Percentiles rank a stretch among this genome's conserved stretches.
Evolutionary conservation across 1,140 invertebrate species (phyloP).

Genomic region (Marisa cornuarietis): DNA sequence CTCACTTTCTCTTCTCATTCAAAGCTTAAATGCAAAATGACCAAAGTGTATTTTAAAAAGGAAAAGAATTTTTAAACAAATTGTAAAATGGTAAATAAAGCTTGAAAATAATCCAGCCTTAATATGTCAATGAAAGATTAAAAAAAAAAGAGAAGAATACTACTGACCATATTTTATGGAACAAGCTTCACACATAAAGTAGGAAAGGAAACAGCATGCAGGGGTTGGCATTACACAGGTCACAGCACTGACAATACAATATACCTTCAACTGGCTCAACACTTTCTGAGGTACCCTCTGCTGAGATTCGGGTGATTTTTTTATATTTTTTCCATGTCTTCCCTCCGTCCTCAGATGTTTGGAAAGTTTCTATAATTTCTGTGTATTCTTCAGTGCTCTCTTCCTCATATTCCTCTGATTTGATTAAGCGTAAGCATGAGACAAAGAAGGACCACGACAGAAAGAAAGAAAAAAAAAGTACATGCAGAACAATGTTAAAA

Average conservation of each 20-base stretch:
- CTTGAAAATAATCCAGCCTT: no score
- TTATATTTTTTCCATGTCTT: slow-evolving; percentile 55
- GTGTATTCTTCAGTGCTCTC: slow-evolving; percentile 45
- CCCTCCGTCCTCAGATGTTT: slow-evolving; percentile 56
- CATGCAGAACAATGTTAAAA: neutral
- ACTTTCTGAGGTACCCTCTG: slow-evolving; percentile 49
- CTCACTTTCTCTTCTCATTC: no score
- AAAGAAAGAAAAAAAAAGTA: neutral
- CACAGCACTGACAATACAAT: neutral
- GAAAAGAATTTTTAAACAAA: no score
- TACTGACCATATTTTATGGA: no score
- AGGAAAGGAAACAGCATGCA: neutral
- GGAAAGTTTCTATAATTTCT: slow-evolving; percentile 57
- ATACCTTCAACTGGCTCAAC: slow-evolving; percentile 57
- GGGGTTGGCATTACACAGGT: neutral
- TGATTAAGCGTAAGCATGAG: neutral
- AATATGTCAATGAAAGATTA: no score
- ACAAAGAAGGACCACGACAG: neutral
- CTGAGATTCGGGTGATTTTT: slow-evolving; percentile 55
- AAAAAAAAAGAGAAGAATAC: no score
- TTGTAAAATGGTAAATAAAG: no score
- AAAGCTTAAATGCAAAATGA: no score
- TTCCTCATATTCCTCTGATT: slow-evolving; percentile 32
- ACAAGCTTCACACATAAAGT: no score
- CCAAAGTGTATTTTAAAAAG: no score